Evolutionary conservation across 2,888 invertebrate species (phyloP).

Genomic region (Imbricaverruca yamaguchii): DNA sequence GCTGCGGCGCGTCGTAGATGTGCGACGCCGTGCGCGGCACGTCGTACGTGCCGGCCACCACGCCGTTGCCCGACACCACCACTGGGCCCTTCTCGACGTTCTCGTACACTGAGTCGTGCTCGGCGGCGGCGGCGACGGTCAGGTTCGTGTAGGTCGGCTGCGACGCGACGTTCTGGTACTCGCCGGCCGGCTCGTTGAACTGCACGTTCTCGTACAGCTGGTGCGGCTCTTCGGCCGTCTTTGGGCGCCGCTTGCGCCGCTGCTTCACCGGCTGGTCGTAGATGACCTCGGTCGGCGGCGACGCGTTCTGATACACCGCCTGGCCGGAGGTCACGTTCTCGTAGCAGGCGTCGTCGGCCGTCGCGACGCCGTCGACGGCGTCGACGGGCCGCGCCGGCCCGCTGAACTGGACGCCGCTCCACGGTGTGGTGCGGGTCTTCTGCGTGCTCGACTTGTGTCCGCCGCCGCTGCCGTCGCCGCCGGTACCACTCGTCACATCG

Average conservation of each 20-base stretch:
- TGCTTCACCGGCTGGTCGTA: slow-evolving; percentile 32
- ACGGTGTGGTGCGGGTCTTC: slow-evolving; percentile 12
- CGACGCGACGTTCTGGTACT: slow-evolving; percentile 29
- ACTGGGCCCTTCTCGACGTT: slow-evolving; percentile 31
- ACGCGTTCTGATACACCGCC: slow-evolving; percentile 31
- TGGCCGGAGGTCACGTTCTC: slow-evolving; percentile 30
- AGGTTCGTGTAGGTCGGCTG: neutral
- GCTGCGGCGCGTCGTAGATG: slow-evolving; percentile 33
- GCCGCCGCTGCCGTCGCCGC: slow-evolving; percentile 15
- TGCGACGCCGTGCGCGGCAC: slow-evolving; percentile 32
- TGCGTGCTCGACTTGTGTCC: neutral
- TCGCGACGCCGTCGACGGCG: neutral
- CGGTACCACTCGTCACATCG: neutral
- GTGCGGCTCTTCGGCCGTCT: neutral
- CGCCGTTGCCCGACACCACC: slow-evolving; percentile 27
- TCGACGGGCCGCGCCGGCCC: slow-evolving; percentile 26
- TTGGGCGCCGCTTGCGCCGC: slow-evolving; percentile 18
- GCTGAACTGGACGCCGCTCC: slow-evolving; percentile 24
- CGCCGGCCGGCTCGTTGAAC: slow-evolving; percentile 22
- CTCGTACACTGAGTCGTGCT: slow-evolving; percentile 31
- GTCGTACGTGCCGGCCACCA: slow-evolving; percentile 30
- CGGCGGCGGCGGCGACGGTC: slow-evolving; percentile 30
- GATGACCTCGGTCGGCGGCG: slow-evolving; percentile 29
- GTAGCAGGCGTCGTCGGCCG: slow-evolving; percentile 26
- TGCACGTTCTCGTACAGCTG: slow-evolving; percentile 27